Conservation (phyloP, 2,113 vertebrate genomes). For the Chaetops frenatus region DNA sequence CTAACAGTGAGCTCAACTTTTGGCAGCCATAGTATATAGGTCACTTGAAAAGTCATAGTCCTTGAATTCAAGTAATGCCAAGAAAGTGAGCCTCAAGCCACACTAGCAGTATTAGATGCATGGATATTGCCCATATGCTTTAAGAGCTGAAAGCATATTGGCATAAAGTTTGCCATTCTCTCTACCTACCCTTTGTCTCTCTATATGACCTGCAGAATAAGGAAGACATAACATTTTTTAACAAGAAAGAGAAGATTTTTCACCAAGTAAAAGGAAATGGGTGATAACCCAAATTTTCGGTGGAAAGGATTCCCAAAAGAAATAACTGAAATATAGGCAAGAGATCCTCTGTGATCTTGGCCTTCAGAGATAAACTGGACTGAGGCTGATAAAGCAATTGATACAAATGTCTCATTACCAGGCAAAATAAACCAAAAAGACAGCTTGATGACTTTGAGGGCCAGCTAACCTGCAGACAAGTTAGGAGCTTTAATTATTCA, state of each 20-base stretch:
- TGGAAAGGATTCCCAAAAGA: not conserved
- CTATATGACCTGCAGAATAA: not conserved
- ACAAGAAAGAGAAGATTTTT: not conserved
- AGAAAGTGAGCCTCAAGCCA: not conserved
- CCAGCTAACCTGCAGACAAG: not conserved
- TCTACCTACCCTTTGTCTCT: not conserved
- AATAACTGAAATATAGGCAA: not conserved
- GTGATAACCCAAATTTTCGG: not conserved
- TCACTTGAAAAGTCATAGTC: not conserved
- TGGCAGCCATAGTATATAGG: not conserved
- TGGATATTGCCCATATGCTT: not conserved
- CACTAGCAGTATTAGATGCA: not conserved
- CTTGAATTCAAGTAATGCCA: not conserved
- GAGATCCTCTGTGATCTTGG: not conserved
- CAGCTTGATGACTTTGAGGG: not conserved
- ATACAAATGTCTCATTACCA: not conserved
- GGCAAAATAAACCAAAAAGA: not conserved
- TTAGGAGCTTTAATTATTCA: not conserved
- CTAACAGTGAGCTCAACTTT: not conserved
- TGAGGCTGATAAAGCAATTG: not conserved
- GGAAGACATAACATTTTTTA: not conserved
- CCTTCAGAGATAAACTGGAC: not conserved
- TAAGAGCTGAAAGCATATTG: not conserved
- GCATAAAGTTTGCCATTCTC: not conserved
- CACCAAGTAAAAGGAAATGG: not conserved